phyloP scores from a whole-genome alignment of 2,797 vertebrate genomes.

The Pristis pectinata region DNA sequence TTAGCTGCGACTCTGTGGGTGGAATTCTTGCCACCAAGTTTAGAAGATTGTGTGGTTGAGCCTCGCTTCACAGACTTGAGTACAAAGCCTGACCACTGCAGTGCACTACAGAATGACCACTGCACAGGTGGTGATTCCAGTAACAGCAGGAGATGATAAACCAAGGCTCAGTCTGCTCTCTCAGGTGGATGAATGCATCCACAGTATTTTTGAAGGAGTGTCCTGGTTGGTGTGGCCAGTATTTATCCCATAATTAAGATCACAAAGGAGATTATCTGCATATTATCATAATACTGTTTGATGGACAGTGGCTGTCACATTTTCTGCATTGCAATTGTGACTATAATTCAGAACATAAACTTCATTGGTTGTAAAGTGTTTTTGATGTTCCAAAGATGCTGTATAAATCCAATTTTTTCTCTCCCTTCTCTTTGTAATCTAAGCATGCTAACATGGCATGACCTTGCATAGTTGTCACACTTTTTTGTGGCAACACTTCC shows the following conservation, averaged over 20 bases:
- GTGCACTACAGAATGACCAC: not conserved
- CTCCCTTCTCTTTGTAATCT: not conserved
- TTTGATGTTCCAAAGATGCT: not conserved
- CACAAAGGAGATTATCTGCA: not conserved
- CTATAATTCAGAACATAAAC: not conserved
- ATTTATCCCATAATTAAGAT: not conserved
- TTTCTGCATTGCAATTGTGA: not conserved
- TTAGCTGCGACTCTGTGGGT: not conserved
- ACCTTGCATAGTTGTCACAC: slow-evolving; percentile 7
- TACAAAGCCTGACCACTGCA: not conserved
- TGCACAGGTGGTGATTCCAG: no score
- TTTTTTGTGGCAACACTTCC: not conserved
- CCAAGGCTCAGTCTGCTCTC: not conserved
- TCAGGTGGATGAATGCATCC: not conserved
- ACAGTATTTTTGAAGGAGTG: no score
- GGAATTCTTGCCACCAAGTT: no score
- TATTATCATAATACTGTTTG: not conserved
- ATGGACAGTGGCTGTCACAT: not conserved
- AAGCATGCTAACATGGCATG: not conserved
- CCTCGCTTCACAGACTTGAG: no score
- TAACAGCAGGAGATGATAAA: not conserved
- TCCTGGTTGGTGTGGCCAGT: not conserved
- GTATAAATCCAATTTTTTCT: not conserved
- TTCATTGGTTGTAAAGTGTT: not conserved
- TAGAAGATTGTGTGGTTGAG: not conserved